phyloP scores from a whole-genome alignment of 2,888 invertebrate species.

The Machimus rusticus region DNA sequence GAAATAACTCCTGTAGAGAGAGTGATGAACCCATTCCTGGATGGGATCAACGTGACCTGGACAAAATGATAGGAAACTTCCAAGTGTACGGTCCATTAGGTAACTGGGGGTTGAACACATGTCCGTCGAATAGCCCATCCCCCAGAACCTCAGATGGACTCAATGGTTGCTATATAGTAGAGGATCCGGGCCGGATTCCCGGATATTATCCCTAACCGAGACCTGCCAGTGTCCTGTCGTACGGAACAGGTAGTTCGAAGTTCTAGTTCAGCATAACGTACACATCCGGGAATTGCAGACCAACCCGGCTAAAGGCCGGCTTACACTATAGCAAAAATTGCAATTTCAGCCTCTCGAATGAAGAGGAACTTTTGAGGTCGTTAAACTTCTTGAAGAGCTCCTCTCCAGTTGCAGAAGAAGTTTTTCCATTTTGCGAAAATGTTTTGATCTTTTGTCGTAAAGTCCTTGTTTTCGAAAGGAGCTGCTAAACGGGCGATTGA shows the following conservation, averaged over 20 bases:
- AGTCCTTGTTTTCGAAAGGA: background rate
- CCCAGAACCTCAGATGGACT: background rate
- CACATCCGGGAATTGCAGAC: background rate
- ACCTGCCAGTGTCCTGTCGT: background rate
- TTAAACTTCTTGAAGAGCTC: background rate
- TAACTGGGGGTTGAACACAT: background rate
- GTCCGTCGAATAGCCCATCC: background rate
- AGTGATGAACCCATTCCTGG: conserved; percentile 1
- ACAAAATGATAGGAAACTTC: conserved; percentile 17
- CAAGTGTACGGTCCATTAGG: conserved; percentile 6
- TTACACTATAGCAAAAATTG: background rate
- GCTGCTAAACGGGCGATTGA: background rate
- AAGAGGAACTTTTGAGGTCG: background rate
- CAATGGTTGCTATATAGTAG: background rate
- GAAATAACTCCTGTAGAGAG: background rate
- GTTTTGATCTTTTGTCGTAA: background rate
- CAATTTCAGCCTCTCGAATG: background rate
- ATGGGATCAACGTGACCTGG: background rate
- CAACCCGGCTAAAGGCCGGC: no score
- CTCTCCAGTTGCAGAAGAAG: background rate
- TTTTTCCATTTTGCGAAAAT: background rate
- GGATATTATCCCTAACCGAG: background rate
- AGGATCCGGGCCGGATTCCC: background rate
- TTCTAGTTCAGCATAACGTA: background rate
- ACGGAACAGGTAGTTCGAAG: conserved; percentile 13